Evolutionary conservation across 2,888 invertebrate species (phyloP).

Genomic region (Hydrotaea diabolus): DNA sequence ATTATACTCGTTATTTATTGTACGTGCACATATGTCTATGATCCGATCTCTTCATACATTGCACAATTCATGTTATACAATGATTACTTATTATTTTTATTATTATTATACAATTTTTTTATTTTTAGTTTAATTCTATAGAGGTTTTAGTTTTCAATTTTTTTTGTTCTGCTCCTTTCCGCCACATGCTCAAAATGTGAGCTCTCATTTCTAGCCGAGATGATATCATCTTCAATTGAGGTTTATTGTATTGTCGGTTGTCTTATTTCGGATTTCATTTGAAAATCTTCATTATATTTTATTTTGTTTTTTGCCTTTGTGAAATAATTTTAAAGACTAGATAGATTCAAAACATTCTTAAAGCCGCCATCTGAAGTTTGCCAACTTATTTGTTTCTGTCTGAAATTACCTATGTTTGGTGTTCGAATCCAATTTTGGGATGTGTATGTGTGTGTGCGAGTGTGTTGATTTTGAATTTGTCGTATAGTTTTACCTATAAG

Average conservation of each 20-base stretch:
- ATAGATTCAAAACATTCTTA: too few relatives aligned
- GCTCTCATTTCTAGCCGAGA: slow-evolving; percentile 38
- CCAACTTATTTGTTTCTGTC: too few relatives aligned
- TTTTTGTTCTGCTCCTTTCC: not conserved
- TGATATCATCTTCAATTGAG: slow-evolving; percentile 55
- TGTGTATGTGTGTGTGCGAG: too few relatives aligned
- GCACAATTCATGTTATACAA: slow-evolving; percentile 47
- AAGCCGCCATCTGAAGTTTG: too few relatives aligned
- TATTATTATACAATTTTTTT: slow-evolving; percentile 38
- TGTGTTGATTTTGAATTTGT: too few relatives aligned
- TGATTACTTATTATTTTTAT: slow-evolving; percentile 47
- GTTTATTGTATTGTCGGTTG: slow-evolving; percentile 25
- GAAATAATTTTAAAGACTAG: too few relatives aligned
- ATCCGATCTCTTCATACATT: slow-evolving; percentile 5
- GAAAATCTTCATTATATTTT: not conserved
- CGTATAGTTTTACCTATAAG: too few relatives aligned
- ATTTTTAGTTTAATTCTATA: not conserved
- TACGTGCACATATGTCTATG: slow-evolving; percentile 14
- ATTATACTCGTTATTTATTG: too few relatives aligned
- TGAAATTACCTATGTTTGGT: too few relatives aligned
- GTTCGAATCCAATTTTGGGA: too few relatives aligned
- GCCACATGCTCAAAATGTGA: slow-evolving; percentile 32
- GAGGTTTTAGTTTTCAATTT: too few relatives aligned
- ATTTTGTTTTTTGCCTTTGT: not conserved
- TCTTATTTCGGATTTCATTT: slow-evolving; percentile 6